These are phyloP conservation scores for Biston betularia DNA, from an alignment of 2,888 invertebrate species.

Conservation along the genomic window DNA sequence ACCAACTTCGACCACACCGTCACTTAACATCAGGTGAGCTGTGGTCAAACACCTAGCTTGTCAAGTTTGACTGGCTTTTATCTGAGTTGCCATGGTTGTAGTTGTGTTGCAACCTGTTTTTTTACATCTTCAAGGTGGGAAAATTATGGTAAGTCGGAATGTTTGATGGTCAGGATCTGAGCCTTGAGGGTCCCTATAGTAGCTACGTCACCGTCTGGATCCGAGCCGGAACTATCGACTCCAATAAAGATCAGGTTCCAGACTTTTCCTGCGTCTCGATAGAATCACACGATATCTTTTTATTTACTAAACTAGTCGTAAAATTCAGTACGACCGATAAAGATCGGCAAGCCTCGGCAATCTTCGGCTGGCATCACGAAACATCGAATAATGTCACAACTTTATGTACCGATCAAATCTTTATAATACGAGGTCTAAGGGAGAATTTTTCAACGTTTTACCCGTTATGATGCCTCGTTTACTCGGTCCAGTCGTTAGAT, in stretches of 20 bases:
- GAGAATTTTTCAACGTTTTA: slow-evolving; percentile 51
- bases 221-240: slow-evolving; percentile 18
- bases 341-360: slow-evolving; percentile 60
- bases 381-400: slow-evolving; percentile 72
- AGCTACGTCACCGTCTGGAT: not conserved
- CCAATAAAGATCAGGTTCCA: slow-evolving; percentile 31
- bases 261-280: slow-evolving; percentile 24
- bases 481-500: slow-evolving; percentile 46
- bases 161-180: too few species aligned
- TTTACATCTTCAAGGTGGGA: too few species aligned
- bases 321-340: slow-evolving; percentile 66
- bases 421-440: slow-evolving; percentile 39
- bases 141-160: too few species aligned
- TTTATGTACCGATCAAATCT: slow-evolving; percentile 74
- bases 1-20: too few species aligned
- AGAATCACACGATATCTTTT: slow-evolving; percentile 48
- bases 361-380: slow-evolving; percentile 62
- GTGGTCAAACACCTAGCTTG: too few species aligned
- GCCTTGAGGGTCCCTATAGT: too few species aligned
- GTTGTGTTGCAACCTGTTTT: too few species aligned
- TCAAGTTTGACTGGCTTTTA: too few species aligned
- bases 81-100: too few species aligned
- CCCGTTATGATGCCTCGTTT: slow-evolving; percentile 47
- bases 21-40: too few species aligned
- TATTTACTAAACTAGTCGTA: slow-evolving; percentile 60